phyloP scores from a whole-genome alignment of 2,888 invertebrate species.

The Andrena flavipes region DNA sequence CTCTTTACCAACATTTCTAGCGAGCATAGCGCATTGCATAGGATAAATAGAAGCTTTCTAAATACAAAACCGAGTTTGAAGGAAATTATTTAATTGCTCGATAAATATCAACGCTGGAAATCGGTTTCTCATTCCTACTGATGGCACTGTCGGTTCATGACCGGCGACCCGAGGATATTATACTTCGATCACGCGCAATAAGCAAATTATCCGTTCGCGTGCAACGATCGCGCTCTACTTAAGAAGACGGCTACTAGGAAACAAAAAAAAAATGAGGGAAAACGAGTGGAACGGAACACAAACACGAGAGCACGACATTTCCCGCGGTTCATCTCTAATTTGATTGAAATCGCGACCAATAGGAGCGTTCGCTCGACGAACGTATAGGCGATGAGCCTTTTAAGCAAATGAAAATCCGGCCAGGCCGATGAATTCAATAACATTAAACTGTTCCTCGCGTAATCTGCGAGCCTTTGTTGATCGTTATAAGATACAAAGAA shows the following conservation, averaged over 20 bases:
- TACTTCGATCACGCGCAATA: constrained; percentile 9
- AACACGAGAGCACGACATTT: constrained; percentile 23
- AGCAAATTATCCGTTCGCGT: constrained; percentile 54
- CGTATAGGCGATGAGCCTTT: constrained; percentile 21
- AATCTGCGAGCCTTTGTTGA: constrained; percentile 31
- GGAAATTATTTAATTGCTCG: background rate
- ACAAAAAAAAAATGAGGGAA: background rate
- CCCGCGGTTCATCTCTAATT: constrained; percentile 42
- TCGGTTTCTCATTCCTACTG: background rate
- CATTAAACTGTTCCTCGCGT: constrained; percentile 25
- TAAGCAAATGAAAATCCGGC: constrained; percentile 46
- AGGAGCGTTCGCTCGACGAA: background rate
- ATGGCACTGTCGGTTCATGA: constrained; percentile 12
- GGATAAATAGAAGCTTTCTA: background rate
- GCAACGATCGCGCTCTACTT: constrained; percentile 16
- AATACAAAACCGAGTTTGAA: background rate
- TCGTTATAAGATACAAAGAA: background rate
- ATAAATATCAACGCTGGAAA: background rate
- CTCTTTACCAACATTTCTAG: constrained; percentile 2
- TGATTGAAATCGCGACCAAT: constrained; percentile 42
- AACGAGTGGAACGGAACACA: background rate
- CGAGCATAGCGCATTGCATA: too few species aligned
- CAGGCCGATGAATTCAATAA: constrained; percentile 43
- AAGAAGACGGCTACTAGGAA: constrained; percentile 6
- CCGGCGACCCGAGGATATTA: constrained; percentile 23